Evolutionary conservation across 2,888 invertebrate genomes (phyloP), one percentile per base, ranked within the genome.

Genomic region (Cyrtodaria siliqua): DNA sequence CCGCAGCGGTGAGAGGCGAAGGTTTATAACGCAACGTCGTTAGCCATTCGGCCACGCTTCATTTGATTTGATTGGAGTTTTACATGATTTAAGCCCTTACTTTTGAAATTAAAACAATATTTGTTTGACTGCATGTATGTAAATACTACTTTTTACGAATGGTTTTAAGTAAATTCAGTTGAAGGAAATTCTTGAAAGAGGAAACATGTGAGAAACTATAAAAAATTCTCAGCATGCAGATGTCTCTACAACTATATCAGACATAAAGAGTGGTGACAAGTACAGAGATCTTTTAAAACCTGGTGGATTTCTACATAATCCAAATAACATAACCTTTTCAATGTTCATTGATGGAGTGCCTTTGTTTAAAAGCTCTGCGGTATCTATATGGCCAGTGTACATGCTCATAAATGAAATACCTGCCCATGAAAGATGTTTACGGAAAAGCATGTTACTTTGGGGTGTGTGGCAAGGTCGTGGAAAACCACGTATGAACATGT

Each of bases 401-500:
- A 44, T 73, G 8, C 20, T 71, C 2, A 27, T 68, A 2, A 77
- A 77, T 68, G 77, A 77, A 59, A 29, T 72, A 12, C 67, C 57
- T 24, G 50, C 56, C 16, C 60, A 66, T 29, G 33, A 72, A 38
- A 20, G 60, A 4, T 78, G 59, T 40, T 49, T n/a, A 16, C 23
- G 63, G 23, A 74, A 62, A 33, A 70, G 70, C 33, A 74, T 70
- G 62, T 6, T 79, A 66, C 26, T 73, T 40, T 68, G 61, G 73
- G 73, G 68, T 9, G 20, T 71, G 23, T 71, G 71, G 71, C 63
- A 71, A 33, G 63, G 49, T 12, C 8, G 16, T 18, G 73, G 67
- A 18, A 73, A 73, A 55, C 68, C 77, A 40, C 60, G 64, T 16
- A 67, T 74, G 74, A 56, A 44, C 18, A 81, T 68, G 64, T 78